Conservation (phyloP, 1,140 invertebrate species). For the Drosophila subobscura region DNA sequence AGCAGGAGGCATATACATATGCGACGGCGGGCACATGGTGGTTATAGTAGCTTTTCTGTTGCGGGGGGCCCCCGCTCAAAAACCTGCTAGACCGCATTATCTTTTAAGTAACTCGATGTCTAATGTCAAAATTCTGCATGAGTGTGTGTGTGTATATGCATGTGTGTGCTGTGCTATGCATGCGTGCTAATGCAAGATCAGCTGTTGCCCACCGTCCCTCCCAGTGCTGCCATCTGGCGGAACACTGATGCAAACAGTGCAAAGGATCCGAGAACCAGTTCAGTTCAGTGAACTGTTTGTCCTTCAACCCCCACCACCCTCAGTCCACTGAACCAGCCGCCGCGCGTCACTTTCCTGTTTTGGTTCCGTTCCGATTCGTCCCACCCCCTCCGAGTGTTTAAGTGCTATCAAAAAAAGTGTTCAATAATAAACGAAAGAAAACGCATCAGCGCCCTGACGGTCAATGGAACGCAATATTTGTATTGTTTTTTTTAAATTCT, state of each 20-base stretch:
- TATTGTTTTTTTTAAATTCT: conserved; percentile 13
- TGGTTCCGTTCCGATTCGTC: conserved; percentile 10
- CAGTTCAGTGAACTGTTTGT: conserved; percentile 4
- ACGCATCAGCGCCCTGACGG: conserved; percentile 37
- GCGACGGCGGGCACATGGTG: conserved; percentile 37
- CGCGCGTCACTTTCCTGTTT: conserved; percentile 39
- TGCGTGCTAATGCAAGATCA: conserved; percentile 29
- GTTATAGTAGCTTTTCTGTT: conserved; percentile 29
- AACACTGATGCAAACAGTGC: no score
- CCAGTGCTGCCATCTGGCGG: conserved; percentile 10
- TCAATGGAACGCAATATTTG: conserved; percentile 52
- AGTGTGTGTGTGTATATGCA: conserved; percentile 10
- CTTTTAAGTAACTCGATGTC: conserved; percentile 17
- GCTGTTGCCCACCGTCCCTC: conserved; percentile 6
- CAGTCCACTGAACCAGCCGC: no score
- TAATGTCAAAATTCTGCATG: conserved; percentile 15
- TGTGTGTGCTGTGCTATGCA: conserved; percentile 16
- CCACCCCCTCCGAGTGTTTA: conserved; percentile 5
- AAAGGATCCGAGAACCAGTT: no score
- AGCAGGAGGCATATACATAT: conserved; percentile 37
- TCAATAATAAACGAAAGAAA: conserved; percentile 24
- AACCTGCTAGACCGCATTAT: conserved; percentile 41
- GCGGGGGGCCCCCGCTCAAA: background rate
- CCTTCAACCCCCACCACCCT: conserved; percentile 21
- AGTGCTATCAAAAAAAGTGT: conserved; percentile 16